phyloP scores from a whole-genome alignment of 2,113 vertebrate genomes.

The Bettongia penicillata region DNA sequence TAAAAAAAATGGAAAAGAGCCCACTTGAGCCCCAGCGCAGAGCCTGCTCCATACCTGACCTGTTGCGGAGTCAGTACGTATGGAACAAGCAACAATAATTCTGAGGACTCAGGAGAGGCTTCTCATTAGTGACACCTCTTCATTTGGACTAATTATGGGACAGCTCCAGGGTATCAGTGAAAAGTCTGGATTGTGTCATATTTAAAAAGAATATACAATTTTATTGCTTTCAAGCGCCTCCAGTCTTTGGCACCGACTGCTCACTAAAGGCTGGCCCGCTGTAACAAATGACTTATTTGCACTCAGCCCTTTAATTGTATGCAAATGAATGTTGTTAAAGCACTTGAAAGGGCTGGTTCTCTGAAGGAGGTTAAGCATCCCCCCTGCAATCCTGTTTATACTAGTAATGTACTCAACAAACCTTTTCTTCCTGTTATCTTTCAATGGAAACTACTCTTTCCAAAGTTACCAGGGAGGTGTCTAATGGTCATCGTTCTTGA shows the following conservation, averaged over 20 bases:
- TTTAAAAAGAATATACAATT: conserved; percentile 2
- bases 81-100: background rate
- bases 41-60: background rate
- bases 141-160: background rate
- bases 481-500: background rate
- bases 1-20: background rate
- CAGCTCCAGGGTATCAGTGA: background rate
- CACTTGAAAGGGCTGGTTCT: background rate
- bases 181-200: background rate
- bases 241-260: background rate
- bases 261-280: background rate
- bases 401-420: background rate
- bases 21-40: fast-evolving
- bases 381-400: background rate
- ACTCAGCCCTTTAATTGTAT: conserved; percentile 5
- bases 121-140: background rate
- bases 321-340: background rate
- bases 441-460: fast-evolving
- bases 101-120: background rate
- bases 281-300: conserved; percentile 5
- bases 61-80: background rate
- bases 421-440: background rate
- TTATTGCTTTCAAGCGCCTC: conserved; percentile 5
- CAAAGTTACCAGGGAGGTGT: background rate
- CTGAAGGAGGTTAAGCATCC: background rate